Percentiles rank a stretch among this genome's conserved stretches.
These are phyloP conservation scores for Marronus borbonicus DNA, from an alignment of 2,888 invertebrate species.

Conservation along the genomic window DNA sequence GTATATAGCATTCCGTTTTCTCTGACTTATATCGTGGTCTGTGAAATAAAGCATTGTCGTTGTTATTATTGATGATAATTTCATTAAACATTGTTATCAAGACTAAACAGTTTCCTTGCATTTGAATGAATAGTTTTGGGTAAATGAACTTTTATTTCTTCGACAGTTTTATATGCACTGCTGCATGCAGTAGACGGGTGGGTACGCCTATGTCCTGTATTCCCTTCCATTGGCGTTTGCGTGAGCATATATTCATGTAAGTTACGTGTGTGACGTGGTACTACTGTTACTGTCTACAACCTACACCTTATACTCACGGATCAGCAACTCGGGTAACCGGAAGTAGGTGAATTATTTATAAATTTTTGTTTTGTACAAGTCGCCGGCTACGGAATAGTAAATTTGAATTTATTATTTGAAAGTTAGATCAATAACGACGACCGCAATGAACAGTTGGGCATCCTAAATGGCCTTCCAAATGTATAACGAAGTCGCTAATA, in stretches of 20 bases:
- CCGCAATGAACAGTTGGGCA: conserved; percentile 19
- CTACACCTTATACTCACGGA: conserved; percentile 45
- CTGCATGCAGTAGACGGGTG: neutral
- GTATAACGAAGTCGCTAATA: neutral
- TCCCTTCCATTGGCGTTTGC: conserved; percentile 34
- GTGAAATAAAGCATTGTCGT: too few relatives aligned
- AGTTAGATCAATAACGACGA: conserved; percentile 43
- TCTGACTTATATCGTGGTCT: too few relatives aligned
- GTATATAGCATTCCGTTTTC: too few relatives aligned
- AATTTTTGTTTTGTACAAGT: conserved; percentile 47
- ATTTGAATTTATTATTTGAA: conserved; percentile 43
- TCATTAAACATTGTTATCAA: too few relatives aligned
- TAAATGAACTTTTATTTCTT: conserved; percentile 14
- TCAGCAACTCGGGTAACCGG: conserved; percentile 44
- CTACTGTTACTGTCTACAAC: conserved; percentile 35
- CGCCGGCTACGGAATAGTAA: conserved; percentile 44
- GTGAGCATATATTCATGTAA: conserved; percentile 32
- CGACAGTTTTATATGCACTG: conserved; percentile 29
- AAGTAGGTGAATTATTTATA: conserved; percentile 51
- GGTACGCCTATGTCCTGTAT: conserved; percentile 40
- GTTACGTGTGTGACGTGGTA: conserved; percentile 30
- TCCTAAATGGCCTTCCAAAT: neutral
- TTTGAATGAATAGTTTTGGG: neutral
- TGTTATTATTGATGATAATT: too few relatives aligned
- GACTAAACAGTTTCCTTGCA: too few relatives aligned